Evolutionary conservation across 2,888 invertebrate species (phyloP).

Genomic region (Caenorhabditis japonica): DNA sequence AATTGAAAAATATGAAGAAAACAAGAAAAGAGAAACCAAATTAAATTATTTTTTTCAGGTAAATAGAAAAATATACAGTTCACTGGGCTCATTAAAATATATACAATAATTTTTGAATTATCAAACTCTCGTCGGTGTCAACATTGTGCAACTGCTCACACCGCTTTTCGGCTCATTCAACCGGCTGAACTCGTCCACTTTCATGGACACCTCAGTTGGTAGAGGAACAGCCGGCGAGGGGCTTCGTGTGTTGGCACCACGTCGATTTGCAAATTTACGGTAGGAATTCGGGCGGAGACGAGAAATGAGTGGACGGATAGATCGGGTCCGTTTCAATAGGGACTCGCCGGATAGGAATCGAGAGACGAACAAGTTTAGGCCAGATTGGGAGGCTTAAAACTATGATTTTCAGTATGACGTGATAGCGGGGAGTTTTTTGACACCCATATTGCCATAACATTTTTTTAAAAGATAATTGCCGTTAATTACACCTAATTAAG

Average conservation of each 20-base stretch:
- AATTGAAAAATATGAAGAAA: too few species aligned
- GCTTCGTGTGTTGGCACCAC: constrained; percentile 32
- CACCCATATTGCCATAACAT: background rate
- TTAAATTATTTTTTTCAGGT: too few species aligned
- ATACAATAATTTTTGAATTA: background rate
- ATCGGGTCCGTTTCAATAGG: constrained; percentile 58
- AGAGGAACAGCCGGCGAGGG: constrained; percentile 42
- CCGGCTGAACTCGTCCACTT: constrained; percentile 25
- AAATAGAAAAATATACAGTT: too few species aligned
- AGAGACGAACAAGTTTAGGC: constrained; percentile 59
- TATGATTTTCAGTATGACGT: background rate
- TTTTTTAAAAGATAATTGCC: too few species aligned
- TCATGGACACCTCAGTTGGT: constrained; percentile 25
- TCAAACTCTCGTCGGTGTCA: constrained; percentile 40
- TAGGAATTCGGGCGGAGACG: constrained; percentile 62
- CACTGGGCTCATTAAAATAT: too few species aligned
- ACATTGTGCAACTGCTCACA: constrained; percentile 13
- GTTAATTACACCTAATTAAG: too few species aligned
- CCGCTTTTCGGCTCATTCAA: constrained; percentile 18
- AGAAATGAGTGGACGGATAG: constrained; percentile 62
- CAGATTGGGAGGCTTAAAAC: constrained; percentile 60
- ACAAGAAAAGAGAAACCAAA: too few species aligned
- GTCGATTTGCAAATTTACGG: constrained; percentile 54
- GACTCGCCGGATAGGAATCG: constrained; percentile 62
- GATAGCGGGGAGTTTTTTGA: background rate